phyloP scores from a whole-genome alignment of 1,140 invertebrate genomes.

The Platyscapa corneri region DNA sequence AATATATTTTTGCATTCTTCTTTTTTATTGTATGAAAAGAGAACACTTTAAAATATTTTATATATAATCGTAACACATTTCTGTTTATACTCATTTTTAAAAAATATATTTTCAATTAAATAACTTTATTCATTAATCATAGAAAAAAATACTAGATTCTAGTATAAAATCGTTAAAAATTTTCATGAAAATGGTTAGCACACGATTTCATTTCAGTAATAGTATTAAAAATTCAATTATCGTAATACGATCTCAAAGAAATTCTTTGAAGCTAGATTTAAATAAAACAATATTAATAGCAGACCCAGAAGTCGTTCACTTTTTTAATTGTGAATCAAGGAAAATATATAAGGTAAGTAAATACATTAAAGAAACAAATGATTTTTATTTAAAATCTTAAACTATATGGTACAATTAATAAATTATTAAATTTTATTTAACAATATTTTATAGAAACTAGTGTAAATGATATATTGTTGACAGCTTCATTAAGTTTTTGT shows the following conservation, averaged over 20 bases:
- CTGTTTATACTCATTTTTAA: not conserved
- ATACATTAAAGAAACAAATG: not conserved
- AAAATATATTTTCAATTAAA: not conserved
- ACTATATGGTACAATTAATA: too few species aligned
- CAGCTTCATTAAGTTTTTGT: too few species aligned
- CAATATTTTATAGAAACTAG: too few species aligned
- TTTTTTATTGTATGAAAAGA: too few species aligned
- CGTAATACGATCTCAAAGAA: slow-evolving; percentile 21
- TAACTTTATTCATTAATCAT: not conserved
- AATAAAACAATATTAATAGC: slow-evolving; percentile 55
- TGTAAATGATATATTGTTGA: too few species aligned
- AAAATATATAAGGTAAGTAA: slow-evolving; percentile 57
- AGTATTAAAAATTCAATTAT: not conserved
- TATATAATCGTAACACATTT: too few species aligned
- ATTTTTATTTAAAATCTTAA: too few species aligned
- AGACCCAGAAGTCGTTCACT: slow-evolving; percentile 57
- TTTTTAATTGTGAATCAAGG: slow-evolving; percentile 61
- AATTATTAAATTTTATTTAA: too few species aligned
- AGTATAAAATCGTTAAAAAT: not conserved
- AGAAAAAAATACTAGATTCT: not conserved
- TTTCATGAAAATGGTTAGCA: not conserved
- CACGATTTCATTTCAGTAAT: slow-evolving; percentile 10
- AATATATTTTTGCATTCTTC: too few species aligned
- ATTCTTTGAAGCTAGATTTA: slow-evolving; percentile 28
- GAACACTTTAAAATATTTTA: too few species aligned